Evolutionary conservation across 2,113 vertebrate species (phyloP), one percentile per base, ranked within the genome.

Genomic region (Hydrochoerus hydrochaeris): DNA sequence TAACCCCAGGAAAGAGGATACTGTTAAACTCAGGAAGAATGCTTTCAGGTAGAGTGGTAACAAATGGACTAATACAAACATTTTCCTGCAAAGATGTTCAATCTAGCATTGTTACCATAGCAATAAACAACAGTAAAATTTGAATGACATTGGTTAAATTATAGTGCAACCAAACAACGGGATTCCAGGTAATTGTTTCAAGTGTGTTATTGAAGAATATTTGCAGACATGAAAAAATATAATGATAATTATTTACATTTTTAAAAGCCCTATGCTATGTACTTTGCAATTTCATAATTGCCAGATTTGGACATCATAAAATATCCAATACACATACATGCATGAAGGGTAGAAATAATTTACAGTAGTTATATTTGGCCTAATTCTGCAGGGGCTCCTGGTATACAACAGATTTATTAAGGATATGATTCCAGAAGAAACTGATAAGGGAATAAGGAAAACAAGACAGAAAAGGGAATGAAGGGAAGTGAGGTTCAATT

Each of bases 201-300:
- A 97, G 85, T 38, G 12, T 35, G 11, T 41, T 87, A 62, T 67
- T 78, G 52, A 92, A 75, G 57, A 35, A 38, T 91, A 80, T 93
- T 88, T 95, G 82, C 49, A 46, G 46, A 83, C 16, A 65, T 93
- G 73, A 91, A 87, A 97, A 94, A 75, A 93, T 62, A 13, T 85
- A 65, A 96, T 93, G 89, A 93, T 86, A 81, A 91, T 19, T 69
- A 67, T 90, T 97, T 88, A 96, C 91, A 75, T 11, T 86, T 77
- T 41, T 38, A 63, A 91, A 96, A 60, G 67, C 35, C 5, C 32
- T 10, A 54, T 90, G 75, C 30, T 90, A 63, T 44, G 14, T 58
- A 57, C 44, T 80, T 26, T 84, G 30, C 60, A 75, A 81, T 93
- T 96, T 97, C 49, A 84, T 38, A 95, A 20, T 89, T 13, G 22